These are phyloP conservation scores for Scophthalmus maximus DNA, from an alignment of 2,113 vertebrate genomes.

Conservation along the genomic window DNA sequence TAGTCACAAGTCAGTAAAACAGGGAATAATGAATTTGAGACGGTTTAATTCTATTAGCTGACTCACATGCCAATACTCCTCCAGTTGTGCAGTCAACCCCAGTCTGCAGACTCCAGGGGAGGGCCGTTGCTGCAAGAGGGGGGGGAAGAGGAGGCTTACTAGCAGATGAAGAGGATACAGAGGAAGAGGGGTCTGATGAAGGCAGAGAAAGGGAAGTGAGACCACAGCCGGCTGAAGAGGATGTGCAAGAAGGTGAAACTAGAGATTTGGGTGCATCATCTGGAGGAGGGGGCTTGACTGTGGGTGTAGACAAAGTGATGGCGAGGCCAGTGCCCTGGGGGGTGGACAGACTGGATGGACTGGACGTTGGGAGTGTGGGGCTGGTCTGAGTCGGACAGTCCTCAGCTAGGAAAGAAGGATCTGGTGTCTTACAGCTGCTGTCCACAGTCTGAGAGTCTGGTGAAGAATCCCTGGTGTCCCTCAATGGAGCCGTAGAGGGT, in stretches of 20 bases:
- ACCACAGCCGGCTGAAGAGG: conserved; percentile 66
- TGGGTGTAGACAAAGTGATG: conserved; percentile 55
- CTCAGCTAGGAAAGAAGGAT: conserved; percentile 86
- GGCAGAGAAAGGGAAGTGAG: conserved; percentile 71
- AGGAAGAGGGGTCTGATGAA: conserved; percentile 80
- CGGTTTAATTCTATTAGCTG: neutral
- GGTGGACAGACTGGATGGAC: conserved; percentile 63
- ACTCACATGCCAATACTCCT: conserved; percentile 91
- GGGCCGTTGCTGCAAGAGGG: conserved; percentile 72
- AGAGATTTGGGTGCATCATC: conserved; percentile 75
- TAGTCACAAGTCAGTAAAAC: too few relatives aligned
- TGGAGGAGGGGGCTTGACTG: conserved; percentile 56
- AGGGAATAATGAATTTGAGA: too few relatives aligned
- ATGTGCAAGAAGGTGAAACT: conserved; percentile 79
- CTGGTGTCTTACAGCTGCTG: conserved; percentile 92
- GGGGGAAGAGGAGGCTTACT: conserved; percentile 80
- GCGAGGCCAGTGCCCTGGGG: conserved; percentile 54
- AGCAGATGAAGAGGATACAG: conserved; percentile 82
- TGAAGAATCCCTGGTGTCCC: conserved; percentile 85
- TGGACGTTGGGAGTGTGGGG: conserved; percentile 56
- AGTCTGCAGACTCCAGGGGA: conserved; percentile 91
- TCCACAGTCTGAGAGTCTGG: conserved; percentile 94
- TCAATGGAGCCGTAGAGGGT: conserved; percentile 63
- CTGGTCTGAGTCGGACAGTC: conserved; percentile 76
- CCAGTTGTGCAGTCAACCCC: conserved; percentile 93